Conservation (phyloP, 2,888 invertebrate genomes). For the Laothoe populi region DNA sequence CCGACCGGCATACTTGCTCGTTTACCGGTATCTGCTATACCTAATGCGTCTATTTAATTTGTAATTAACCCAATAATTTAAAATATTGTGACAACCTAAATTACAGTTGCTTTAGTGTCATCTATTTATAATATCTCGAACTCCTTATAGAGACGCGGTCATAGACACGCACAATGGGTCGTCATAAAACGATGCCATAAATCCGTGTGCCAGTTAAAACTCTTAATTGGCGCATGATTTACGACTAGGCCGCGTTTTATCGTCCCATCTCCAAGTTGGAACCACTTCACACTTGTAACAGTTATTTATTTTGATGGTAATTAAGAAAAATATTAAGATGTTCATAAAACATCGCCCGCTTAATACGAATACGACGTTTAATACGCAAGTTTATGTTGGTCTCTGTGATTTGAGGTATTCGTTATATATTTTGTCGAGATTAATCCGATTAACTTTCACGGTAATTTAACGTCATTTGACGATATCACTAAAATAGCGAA, state of each 20-base stretch:
- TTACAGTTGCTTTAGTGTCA: neutral
- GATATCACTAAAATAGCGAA: too few species aligned
- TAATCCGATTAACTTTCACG: too few species aligned
- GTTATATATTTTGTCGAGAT: too few species aligned
- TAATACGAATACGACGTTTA: too few species aligned
- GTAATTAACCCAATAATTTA: neutral
- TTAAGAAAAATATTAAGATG: neutral
- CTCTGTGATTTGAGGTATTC: too few species aligned
- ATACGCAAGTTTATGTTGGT: too few species aligned
- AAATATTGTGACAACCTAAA: neutral
- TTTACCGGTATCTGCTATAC: too few species aligned
- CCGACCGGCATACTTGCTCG: too few species aligned
- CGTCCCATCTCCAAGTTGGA: conserved; percentile 29
- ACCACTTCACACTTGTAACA: conserved; percentile 9
- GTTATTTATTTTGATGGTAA: neutral
- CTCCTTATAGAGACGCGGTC: conserved; percentile 11
- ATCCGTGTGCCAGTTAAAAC: conserved; percentile 39
- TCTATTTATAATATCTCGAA: neutral
- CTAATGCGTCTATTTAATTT: too few species aligned
- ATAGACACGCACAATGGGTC: conserved; percentile 16
- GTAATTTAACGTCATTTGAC: too few species aligned
- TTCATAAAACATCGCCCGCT: neutral
- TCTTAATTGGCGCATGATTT: conserved; percentile 43
- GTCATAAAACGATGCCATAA: conserved; percentile 32
- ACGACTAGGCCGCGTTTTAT: conserved; percentile 36